A percentile compares a stretch with the other conserved stretches of the same genome.
phyloP scores from a whole-genome alignment of 2,888 invertebrate genomes.

The Cephonodes hylas region DNA sequence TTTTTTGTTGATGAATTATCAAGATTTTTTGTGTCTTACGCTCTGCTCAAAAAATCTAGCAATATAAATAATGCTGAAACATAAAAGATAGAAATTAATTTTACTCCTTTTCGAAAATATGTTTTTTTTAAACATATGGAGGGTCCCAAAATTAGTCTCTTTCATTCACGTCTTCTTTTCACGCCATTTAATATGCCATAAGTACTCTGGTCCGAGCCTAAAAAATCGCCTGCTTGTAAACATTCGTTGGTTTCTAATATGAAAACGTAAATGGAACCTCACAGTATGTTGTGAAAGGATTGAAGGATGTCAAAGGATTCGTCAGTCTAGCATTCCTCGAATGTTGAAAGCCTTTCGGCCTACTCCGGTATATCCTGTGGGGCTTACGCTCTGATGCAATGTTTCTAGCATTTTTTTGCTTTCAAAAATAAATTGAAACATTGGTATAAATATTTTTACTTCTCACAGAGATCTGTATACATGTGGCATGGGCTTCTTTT shows the following conservation, averaged over 20 bases:
- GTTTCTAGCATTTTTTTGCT: not conserved
- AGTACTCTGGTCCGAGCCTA: not conserved
- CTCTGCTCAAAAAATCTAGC: too few relatives aligned
- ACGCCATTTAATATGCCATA: not conserved
- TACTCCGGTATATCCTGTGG: constrained; percentile 49
- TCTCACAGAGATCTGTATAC: not conserved
- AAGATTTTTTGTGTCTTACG: too few relatives aligned
- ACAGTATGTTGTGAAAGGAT: constrained; percentile 39
- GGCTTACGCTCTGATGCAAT: constrained; percentile 32
- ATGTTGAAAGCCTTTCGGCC: constrained; percentile 43
- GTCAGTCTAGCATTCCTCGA: constrained; percentile 39
- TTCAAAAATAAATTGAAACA: not conserved
- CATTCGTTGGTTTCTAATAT: constrained; percentile 39
- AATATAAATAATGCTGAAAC: too few relatives aligned
- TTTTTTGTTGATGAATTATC: too few relatives aligned
- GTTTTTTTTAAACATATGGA: too few relatives aligned
- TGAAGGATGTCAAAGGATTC: constrained; percentile 54
- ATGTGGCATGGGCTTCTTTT: too few relatives aligned
- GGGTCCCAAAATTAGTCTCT: not conserved
- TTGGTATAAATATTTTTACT: not conserved
- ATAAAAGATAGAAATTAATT: too few relatives aligned
- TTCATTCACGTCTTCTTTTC: not conserved
- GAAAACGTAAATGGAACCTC: constrained; percentile 66
- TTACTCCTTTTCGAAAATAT: too few relatives aligned
- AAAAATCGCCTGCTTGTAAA: not conserved